phyloP scores from a whole-genome alignment of 1,140 invertebrate species.

The Sesamia nonagrioides region DNA sequence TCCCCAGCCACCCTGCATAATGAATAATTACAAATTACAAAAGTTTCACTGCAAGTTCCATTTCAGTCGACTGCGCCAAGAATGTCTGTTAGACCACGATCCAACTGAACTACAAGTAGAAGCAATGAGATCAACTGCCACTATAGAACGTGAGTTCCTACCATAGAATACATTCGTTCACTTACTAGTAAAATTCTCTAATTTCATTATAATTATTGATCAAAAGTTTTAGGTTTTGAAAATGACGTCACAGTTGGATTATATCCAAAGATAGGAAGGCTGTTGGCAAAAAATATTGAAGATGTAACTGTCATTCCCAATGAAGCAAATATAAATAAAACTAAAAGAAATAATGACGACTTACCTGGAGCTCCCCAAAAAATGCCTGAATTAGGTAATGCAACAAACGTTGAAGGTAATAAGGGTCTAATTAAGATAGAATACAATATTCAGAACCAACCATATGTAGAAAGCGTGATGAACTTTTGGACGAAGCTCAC shows the following conservation, averaged over 20 bases:
- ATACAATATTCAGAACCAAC: slow-evolving; percentile 49
- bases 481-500: slow-evolving; percentile 56
- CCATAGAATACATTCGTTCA: not conserved
- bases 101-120: not conserved
- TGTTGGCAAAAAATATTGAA: not conserved
- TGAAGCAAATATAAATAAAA: not conserved
- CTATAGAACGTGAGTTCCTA: not conserved
- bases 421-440: slow-evolving; percentile 44
- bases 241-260: not conserved
- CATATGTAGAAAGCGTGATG: slow-evolving; percentile 57
- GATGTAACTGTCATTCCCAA: not conserved
- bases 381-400: not conserved
- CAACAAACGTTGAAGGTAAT: slow-evolving; percentile 16
- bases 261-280: not conserved
- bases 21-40: not conserved
- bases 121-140: not conserved
- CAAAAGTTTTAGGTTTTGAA: not conserved
- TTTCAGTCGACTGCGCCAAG: slow-evolving; percentile 49
- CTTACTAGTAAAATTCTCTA: too few species aligned
- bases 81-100: slow-evolving; percentile 45
- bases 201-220: not conserved
- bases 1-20: too few species aligned
- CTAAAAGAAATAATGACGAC: not conserved
- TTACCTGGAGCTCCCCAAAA: not conserved
- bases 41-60: not conserved